Evolutionary conservation across 1,140 invertebrate genomes (phyloP), one percentile per base, ranked within the genome.

Genomic region (Trachelipus rathkii): DNA sequence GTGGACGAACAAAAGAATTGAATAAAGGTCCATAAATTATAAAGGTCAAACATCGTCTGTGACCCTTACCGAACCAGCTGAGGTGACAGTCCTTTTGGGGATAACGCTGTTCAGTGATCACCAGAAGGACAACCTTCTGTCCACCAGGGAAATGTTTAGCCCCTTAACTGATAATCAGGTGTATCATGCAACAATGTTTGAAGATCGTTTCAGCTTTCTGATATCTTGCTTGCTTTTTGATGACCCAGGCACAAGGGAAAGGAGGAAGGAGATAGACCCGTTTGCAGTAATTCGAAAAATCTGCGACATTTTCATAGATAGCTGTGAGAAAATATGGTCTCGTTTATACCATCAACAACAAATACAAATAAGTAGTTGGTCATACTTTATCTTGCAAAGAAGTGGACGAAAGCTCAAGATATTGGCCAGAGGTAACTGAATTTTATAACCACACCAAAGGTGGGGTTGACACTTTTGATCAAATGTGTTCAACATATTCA

Each of bases 251-350:
- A 82, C 79, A 50, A 73, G 81, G 44, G 21, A 44, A 21, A 50
- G 72, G 44, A 71, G 81, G 68, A 45, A 66, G 44, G 69, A 68
- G 50, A 80, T 21, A 44, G 82, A 82, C 73, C 81, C 75, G 60
- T 77, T 83, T 66, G 78, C 81, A 11, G 74, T 77, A 24, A 74
- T 83, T 50, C 44, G 82, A 19, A 77, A 83, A 13, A 69, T 82
- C 19, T 83, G 78, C 77, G 75, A 81, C 70, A 69, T 77, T 19
- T 77, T 77, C 74, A 77, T 77, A 15, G 76, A 19, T 50, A 77
- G 44, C 44, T 77, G 74, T 74, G 75, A 21, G 5, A 0, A 15
- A 19, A 33, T 53, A 23, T 83, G 5, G 82, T 83, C 15, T 83
- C 77, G n/a, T 82, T 82, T 53, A 71, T 78, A 46, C 50, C 80